Conservation (phyloP, 35 echinoderm and acorn worm species). For the Strongylocentrotus purpuratus region DNA sequence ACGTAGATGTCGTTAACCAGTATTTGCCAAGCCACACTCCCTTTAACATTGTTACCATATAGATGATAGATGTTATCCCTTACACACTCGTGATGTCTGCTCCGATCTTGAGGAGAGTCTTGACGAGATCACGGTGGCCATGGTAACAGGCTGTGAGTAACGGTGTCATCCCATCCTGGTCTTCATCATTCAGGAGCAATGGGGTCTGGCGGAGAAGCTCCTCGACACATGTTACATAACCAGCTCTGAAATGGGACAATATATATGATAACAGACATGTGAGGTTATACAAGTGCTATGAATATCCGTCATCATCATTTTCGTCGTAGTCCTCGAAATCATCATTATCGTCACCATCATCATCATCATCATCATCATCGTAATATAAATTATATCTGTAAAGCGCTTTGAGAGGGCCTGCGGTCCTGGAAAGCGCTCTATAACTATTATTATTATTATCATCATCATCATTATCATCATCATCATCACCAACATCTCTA, state of each 20-base stretch:
- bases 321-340: not conserved
- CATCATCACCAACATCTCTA: not conserved
- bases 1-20: no score
- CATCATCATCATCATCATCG: not conserved
- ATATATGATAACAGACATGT: not conserved
- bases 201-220: constrained; percentile 6
- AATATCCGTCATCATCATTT: not conserved
- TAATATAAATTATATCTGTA: no score
- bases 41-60: not conserved
- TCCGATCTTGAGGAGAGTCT: constrained; percentile 14
- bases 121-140: constrained; percentile 13
- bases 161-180: constrained; percentile 29
- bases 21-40: not conserved
- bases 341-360: not conserved
- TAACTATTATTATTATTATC: not conserved
- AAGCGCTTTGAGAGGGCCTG: no score
- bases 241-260: not conserved
- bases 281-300: no score
- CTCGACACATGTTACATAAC: not conserved
- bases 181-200: constrained; percentile 2
- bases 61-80: not conserved
- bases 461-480: not conserved
- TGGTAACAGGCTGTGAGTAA: constrained; percentile 41
- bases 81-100: constrained; percentile 31
- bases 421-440: no score